phyloP scores from a whole-genome alignment of 2,113 vertebrate species.

The Hepsetus odoe region DNA sequence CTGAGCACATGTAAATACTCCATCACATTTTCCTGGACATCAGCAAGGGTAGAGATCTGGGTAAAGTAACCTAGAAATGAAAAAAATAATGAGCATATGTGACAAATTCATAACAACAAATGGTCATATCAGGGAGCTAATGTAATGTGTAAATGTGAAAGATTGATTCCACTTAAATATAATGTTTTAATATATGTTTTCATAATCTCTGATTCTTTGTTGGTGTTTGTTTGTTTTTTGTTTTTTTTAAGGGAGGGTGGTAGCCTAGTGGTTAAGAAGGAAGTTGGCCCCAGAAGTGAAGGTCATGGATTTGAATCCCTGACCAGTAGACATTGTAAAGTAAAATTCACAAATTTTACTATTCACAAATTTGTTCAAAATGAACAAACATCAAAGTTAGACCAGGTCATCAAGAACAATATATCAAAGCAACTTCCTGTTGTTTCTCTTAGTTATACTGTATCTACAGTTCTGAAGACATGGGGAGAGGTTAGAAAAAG shows the following conservation, averaged over 20 bases:
- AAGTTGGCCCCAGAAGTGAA: too few species aligned
- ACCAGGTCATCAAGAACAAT: neutral
- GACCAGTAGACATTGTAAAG: too few species aligned
- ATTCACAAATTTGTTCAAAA: neutral
- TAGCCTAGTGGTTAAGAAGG: too few species aligned
- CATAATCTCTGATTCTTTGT: too few species aligned
- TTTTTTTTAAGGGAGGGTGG: too few species aligned
- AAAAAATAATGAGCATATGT: neutral
- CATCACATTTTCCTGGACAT: constrained; percentile 99
- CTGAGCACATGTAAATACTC: constrained; percentile 98
- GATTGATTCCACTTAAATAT: too few species aligned
- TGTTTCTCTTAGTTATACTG: neutral
- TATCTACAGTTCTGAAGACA: constrained; percentile 2
- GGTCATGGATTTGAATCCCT: too few species aligned
- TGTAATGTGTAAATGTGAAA: too few species aligned
- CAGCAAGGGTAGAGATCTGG: constrained; percentile 96
- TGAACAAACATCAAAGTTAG: neutral
- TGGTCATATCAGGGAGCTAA: neutral
- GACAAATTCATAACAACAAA: neutral
- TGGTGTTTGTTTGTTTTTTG: too few species aligned
- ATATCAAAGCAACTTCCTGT: neutral
- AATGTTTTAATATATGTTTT: too few species aligned
- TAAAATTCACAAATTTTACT: too few species aligned
- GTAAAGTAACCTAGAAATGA: constrained; percentile 90
- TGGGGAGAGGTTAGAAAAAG: constrained; percentile 24